phyloP scores from a whole-genome alignment of 2,888 invertebrate species.

The Unio delphinus region DNA sequence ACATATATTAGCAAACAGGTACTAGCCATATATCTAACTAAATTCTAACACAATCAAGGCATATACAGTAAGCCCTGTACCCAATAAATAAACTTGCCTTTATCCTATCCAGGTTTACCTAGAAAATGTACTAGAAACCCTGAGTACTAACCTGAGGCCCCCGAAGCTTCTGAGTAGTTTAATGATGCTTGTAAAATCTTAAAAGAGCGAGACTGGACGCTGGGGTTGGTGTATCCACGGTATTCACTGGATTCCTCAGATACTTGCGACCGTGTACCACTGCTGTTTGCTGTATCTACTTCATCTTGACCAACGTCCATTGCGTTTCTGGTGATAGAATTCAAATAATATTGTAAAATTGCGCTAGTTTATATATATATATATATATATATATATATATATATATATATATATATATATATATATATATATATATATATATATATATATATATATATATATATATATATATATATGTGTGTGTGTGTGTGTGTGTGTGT shows the following conservation, averaged over 20 bases:
- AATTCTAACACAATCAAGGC: too few relatives aligned
- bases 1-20: too few relatives aligned
- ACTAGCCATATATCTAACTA: too few relatives aligned
- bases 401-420: too few relatives aligned
- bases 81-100: background rate
- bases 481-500: too few relatives aligned
- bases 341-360: too few relatives aligned
- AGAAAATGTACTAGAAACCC: slow-evolving; percentile 18
- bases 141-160: slow-evolving; percentile 27
- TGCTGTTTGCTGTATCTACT: slow-evolving; percentile 9
- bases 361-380: too few relatives aligned
- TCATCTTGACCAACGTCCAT: slow-evolving; percentile 24
- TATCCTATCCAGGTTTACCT: background rate
- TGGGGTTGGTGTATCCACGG: slow-evolving; percentile 52
- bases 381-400: too few relatives aligned
- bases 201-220: slow-evolving; percentile 59
- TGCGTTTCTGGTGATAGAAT: slow-evolving; percentile 19
- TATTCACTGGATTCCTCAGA: slow-evolving; percentile 50
- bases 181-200: slow-evolving; percentile 54
- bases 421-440: too few relatives aligned
- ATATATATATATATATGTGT: too few relatives aligned
- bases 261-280: slow-evolving; percentile 9
- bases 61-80: too few relatives aligned
- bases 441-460: too few relatives aligned
- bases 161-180: slow-evolving; percentile 42